These are phyloP conservation scores for Drosophila monieri DNA, from an alignment of 2,888 invertebrate species.

Conservation along the genomic window DNA sequence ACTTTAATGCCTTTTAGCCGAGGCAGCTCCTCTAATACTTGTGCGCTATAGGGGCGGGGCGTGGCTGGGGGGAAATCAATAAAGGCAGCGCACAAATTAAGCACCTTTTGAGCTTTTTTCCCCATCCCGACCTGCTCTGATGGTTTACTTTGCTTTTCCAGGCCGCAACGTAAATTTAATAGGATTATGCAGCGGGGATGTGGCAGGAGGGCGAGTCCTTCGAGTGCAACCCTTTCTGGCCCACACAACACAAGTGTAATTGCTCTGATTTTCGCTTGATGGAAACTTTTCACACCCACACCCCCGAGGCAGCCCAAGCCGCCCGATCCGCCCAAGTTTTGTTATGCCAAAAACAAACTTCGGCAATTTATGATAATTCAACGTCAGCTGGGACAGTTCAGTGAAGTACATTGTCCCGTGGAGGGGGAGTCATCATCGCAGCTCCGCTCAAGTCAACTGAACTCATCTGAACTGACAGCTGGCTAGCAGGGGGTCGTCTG, in stretches of 20 bases:
- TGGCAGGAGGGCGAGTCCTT: slow-evolving; percentile 50
- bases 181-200: slow-evolving; percentile 76
- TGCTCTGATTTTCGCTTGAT: slow-evolving; percentile 74
- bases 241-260: slow-evolving; percentile 62
- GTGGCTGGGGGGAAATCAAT: slow-evolving; percentile 66
- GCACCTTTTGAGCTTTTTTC: slow-evolving; percentile 59
- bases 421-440: slow-evolving; percentile 59
- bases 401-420: slow-evolving; percentile 49
- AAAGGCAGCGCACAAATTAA: slow-evolving; percentile 74
- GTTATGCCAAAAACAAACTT: slow-evolving; percentile 78
- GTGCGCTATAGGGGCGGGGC: slow-evolving; percentile 22
- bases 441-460: slow-evolving; percentile 40
- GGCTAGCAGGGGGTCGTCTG: slow-evolving; percentile 58
- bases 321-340: slow-evolving; percentile 55
- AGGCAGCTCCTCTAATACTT: slow-evolving; percentile 60
- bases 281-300: slow-evolving; percentile 60
- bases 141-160: slow-evolving; percentile 48
- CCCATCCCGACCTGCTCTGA: slow-evolving; percentile 1
- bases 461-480: slow-evolving; percentile 59
- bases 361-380: slow-evolving; percentile 82
- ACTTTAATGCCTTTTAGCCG: slow-evolving; percentile 77
- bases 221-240: slow-evolving; percentile 36
- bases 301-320: neutral
- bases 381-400: slow-evolving; percentile 82
- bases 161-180: slow-evolving; percentile 73